These are phyloP conservation scores for Trichomycterus rosablanca DNA, from an alignment of 2,113 vertebrate species.

Conservation along the genomic window DNA sequence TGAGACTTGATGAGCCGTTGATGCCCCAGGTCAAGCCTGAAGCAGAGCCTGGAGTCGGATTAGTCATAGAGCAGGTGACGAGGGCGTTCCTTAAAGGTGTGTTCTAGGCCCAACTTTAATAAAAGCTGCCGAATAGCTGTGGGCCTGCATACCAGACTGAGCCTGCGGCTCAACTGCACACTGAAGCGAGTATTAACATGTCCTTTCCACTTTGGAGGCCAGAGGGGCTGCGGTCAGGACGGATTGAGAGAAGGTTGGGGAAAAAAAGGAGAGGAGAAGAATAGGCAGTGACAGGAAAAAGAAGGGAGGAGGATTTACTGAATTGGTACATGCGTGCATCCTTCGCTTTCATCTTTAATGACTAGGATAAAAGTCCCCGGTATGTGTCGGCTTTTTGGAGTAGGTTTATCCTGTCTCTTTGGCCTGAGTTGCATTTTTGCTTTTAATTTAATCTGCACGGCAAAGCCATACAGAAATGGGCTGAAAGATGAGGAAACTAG, in stretches of 20 bases:
- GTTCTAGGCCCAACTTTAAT: conserved; percentile 47
- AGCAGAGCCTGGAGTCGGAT: conserved; percentile 34
- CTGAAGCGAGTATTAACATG: conserved; percentile 39
- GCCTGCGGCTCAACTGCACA: conserved; percentile 30
- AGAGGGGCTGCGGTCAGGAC: conserved; percentile 12
- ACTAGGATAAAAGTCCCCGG: conserved; percentile 7
- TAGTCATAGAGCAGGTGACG: conserved; percentile 47
- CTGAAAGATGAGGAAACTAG: conserved; percentile 55
- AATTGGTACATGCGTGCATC: conserved; percentile 15
- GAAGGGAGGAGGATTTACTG: conserved; percentile 10
- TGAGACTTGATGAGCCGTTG: conserved; percentile 40
- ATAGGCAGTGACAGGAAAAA: conserved; percentile 31
- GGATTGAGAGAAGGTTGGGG: conserved; percentile 14
- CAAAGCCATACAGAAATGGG: neutral
- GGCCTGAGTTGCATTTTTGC: conserved; percentile 21
- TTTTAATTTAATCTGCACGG: conserved; percentile 26
- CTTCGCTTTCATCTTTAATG: conserved; percentile 29
- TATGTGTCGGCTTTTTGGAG: neutral
- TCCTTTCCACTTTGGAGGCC: conserved; percentile 37
- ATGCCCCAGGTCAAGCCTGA: conserved; percentile 24
- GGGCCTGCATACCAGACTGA: conserved; percentile 45
- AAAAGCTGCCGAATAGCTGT: conserved; percentile 39
- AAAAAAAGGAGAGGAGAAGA: conserved; percentile 5
- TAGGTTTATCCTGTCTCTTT: too few relatives aligned
- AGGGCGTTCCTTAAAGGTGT: conserved; percentile 44